A percentile compares a stretch with the other conserved stretches of the same genome.
Conservation (phyloP, 2,113 vertebrate species). For the Leptosomus discolor region DNA sequence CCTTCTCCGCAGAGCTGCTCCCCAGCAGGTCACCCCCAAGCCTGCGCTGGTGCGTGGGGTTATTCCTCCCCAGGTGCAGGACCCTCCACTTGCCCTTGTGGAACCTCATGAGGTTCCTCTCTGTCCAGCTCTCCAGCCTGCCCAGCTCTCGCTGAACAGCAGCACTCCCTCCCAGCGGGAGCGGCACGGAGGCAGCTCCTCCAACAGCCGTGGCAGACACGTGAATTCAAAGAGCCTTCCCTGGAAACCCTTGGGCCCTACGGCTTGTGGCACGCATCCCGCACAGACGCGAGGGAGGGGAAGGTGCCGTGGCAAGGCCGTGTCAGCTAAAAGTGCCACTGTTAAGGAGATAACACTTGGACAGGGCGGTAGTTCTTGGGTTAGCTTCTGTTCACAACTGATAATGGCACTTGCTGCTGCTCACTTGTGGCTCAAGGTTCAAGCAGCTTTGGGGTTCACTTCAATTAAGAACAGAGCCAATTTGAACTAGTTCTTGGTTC, state of each 20-base stretch:
- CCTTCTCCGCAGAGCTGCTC: not conserved
- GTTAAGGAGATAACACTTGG: not conserved
- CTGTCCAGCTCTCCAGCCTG: not conserved
- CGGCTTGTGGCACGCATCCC: not conserved
- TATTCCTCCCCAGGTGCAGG: not conserved
- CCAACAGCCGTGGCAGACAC: not conserved
- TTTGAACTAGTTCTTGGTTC: not conserved
- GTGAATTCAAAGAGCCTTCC: not conserved
- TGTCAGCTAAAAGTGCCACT: not conserved
- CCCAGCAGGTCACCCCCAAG: not conserved
- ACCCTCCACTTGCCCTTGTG: not conserved
- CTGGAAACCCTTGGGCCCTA: not conserved
- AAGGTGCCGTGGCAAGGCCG: not conserved
- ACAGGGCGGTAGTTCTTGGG: accelerated
- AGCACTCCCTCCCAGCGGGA: too few species aligned
- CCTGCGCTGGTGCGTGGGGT: not conserved
- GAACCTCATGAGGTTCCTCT: not conserved
- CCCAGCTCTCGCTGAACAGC: too few species aligned
- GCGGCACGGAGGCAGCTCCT: not conserved
- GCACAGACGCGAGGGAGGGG: not conserved
- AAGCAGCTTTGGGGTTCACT: not conserved
- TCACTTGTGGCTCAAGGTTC: not conserved
- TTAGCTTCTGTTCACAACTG: not conserved
- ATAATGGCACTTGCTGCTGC: not conserved
- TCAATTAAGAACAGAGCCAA: not conserved